A percentile compares a stretch with the other conserved stretches of the same genome.
These are phyloP conservation scores for Sarcophaga peregrina DNA, from an alignment of 1,140 invertebrate genomes.

Conservation along the genomic window DNA sequence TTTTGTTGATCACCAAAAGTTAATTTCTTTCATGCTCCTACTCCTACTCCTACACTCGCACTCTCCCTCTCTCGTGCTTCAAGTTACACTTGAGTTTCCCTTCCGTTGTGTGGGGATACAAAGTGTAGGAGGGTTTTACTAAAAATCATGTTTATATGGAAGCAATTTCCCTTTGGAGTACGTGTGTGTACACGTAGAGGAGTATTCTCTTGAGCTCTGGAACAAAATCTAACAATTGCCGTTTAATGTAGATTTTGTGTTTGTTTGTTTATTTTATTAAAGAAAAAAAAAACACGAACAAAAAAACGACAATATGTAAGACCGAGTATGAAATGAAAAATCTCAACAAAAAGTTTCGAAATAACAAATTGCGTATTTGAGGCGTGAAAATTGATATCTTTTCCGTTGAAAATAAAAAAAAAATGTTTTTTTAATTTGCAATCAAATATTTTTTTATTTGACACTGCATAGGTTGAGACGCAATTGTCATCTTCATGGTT, in stretches of 20 bases:
- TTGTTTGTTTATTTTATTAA: background rate
- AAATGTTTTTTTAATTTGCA: too few relatives aligned
- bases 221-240: background rate
- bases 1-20: too few relatives aligned
- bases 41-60: background rate
- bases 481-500: too few relatives aligned
- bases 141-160: too few relatives aligned
- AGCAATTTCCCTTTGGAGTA: background rate
- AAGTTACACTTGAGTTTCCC: background rate
- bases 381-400: slow-evolving; percentile 9
- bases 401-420: too few relatives aligned
- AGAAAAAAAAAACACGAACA: background rate
- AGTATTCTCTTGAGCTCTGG: too few relatives aligned
- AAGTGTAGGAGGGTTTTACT: background rate
- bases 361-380: slow-evolving; percentile 8
- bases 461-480: too few relatives aligned
- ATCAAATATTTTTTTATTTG: too few relatives aligned
- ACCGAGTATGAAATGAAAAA: background rate
- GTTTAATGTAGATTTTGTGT: slow-evolving; percentile 27
- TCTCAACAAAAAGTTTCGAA: background rate
- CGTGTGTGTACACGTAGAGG: background rate
- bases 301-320: background rate
- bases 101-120: background rate
- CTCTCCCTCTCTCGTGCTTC: background rate
- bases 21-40: too few relatives aligned